These are phyloP conservation scores for Myoxocephalus aenaeus DNA, from an alignment of 2,797 vertebrate species.

Conservation along the genomic window DNA sequence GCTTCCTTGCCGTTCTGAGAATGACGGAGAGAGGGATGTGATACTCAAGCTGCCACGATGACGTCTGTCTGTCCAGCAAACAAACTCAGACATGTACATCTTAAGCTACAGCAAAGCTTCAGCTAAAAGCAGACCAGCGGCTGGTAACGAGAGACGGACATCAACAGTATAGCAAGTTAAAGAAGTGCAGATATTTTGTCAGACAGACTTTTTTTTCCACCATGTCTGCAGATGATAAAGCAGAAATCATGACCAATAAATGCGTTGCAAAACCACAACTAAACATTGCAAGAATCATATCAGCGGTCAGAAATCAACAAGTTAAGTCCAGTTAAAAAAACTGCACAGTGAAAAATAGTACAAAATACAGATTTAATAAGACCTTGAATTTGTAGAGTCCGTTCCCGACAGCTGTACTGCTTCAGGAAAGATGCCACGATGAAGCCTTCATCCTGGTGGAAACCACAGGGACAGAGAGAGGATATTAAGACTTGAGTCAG, in stretches of 20 bases:
- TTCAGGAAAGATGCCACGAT: neutral
- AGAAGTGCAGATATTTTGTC: neutral
- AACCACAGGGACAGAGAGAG: neutral
- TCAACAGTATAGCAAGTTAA: neutral
- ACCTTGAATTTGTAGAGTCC: neutral
- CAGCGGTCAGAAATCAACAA: neutral
- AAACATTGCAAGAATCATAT: slow-evolving; percentile 8
- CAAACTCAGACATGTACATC: neutral
- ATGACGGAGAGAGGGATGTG: neutral
- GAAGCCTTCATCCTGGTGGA: no score
- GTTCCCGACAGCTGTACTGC: slow-evolving; percentile 7
- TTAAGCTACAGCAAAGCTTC: neutral
- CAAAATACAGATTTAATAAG: no score
- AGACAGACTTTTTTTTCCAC: neutral
- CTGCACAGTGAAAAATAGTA: no score
- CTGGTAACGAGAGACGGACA: neutral
- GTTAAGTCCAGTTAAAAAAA: neutral
- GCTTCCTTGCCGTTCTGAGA: neutral
- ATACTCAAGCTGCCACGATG: neutral
- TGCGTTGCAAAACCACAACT: slow-evolving; percentile 1
- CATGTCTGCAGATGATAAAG: slow-evolving; percentile 1
- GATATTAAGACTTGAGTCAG: slow-evolving; percentile 4
- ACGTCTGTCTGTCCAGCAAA: neutral
- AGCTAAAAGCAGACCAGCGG: neutral
- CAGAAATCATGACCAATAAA: neutral